Evolutionary conservation across 2,888 invertebrate species (phyloP).

Genomic region (Pristionchus fissidentatus): DNA sequence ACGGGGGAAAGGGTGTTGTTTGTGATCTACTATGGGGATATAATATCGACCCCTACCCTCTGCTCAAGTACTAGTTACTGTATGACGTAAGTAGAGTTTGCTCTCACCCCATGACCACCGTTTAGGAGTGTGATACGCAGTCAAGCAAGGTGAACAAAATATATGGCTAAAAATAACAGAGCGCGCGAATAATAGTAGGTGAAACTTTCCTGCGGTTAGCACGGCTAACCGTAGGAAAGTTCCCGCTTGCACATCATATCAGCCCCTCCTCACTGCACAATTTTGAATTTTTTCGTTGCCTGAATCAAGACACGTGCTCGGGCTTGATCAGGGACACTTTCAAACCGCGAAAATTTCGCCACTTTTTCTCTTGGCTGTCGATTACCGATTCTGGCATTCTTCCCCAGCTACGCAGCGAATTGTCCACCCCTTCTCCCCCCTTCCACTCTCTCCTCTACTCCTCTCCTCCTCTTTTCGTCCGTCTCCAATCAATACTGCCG

Average conservation of each 20-base stretch:
- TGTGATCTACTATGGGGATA: background rate
- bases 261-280: no score
- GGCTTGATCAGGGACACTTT: no score
- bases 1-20: background rate
- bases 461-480: background rate
- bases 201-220: no score
- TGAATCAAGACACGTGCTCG: no score
- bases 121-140: background rate
- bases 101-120: conserved; percentile 34
- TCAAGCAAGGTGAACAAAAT: background rate
- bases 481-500: conserved; percentile 41
- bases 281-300: no score
- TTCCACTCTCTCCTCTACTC: background rate
- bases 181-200: no score
- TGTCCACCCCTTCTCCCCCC: background rate
- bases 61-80: conserved; percentile 26
- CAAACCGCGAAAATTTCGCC: no score
- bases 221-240: no score
- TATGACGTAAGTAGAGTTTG: conserved; percentile 31
- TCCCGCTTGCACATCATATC: no score
- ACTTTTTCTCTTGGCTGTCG: no score
- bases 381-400: no score
- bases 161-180: background rate
- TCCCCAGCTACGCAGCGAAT: background rate
- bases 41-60: background rate